A percentile compares a stretch with the other conserved stretches of the same genome.
These are phyloP conservation scores for Tachyglossus aculeatus DNA, from an alignment of 2,797 vertebrate genomes.

Conservation along the genomic window DNA sequence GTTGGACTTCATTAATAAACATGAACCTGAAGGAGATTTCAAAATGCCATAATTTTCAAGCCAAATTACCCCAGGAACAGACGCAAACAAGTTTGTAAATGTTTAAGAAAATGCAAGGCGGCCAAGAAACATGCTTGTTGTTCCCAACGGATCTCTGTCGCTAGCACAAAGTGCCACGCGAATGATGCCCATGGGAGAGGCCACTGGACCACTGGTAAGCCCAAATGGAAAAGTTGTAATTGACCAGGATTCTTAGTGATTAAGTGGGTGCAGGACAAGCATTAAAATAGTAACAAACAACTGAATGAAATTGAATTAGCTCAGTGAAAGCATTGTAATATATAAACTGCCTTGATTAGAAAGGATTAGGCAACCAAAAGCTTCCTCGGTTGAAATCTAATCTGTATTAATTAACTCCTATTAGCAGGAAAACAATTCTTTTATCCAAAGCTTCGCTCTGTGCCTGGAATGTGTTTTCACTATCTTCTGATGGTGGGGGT, in stretches of 20 bases:
- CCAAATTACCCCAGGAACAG: slow-evolving; percentile 15
- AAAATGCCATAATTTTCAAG: slow-evolving; percentile 9
- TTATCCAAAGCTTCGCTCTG: slow-evolving; percentile 32
- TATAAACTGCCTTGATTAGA: slow-evolving; percentile 45
- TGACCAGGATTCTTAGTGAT: background rate
- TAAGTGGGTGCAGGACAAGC: background rate
- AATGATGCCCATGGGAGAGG: background rate
- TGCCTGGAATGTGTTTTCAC: background rate
- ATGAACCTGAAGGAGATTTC: slow-evolving; percentile 8
- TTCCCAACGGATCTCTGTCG: slow-evolving; percentile 25
- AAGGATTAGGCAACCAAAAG: slow-evolving; percentile 38
- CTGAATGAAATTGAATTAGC: slow-evolving; percentile 39
- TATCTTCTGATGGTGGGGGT: background rate
- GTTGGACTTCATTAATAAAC: slow-evolving; percentile 12
- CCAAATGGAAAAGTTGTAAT: slow-evolving; percentile 16
- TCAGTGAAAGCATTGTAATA: slow-evolving; percentile 7
- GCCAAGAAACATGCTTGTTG: slow-evolving; percentile 4
- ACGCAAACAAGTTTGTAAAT: slow-evolving; percentile 37
- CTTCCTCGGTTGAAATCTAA: slow-evolving; percentile 52
- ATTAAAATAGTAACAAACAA: slow-evolving; percentile 19
- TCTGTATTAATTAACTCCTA: slow-evolving; percentile 39
- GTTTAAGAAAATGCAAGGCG: slow-evolving; percentile 40
- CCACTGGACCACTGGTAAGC: background rate
- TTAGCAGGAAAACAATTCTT: slow-evolving; percentile 41
- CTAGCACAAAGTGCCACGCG: background rate